Evolutionary conservation across 2,797 vertebrate species (phyloP).

Genomic region (Xiphorhynchus erythropygius): DNA sequence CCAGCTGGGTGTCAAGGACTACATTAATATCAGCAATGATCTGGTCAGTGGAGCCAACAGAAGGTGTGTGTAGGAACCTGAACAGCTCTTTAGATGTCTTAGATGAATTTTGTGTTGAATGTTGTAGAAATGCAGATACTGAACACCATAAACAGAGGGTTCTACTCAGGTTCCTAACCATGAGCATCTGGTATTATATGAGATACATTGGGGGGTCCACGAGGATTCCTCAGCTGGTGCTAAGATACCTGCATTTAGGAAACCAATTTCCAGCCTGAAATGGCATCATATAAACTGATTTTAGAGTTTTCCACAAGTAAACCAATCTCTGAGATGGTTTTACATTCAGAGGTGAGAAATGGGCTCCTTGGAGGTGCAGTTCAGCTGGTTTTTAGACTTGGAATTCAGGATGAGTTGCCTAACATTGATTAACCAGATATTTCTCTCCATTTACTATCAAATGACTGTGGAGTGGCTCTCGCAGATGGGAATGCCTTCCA

Average conservation of each 20-base stretch:
- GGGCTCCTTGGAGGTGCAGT: neutral
- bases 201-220: accelerated
- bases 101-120: neutral
- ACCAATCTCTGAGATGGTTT: neutral
- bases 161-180: neutral
- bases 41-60: neutral
- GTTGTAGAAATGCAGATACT: neutral
- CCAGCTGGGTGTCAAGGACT: too few relatives aligned
- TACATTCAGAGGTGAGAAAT: neutral
- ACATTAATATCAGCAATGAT: neutral
- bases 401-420: neutral
- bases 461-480: neutral
- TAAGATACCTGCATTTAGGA: neutral
- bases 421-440: accelerated
- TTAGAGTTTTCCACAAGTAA: neutral
- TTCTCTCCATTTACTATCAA: neutral
- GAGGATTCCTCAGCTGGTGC: neutral
- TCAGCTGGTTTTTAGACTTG: neutral
- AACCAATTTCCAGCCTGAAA: neutral
- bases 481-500: neutral
- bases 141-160: neutral
- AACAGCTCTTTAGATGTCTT: neutral
- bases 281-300: neutral
- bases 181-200: neutral
- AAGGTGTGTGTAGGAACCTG: neutral